Evolutionary conservation across 2,797 vertebrate species (phyloP), one percentile per base, ranked within the genome.

Genomic region (Premnoplex brunnescens): DNA sequence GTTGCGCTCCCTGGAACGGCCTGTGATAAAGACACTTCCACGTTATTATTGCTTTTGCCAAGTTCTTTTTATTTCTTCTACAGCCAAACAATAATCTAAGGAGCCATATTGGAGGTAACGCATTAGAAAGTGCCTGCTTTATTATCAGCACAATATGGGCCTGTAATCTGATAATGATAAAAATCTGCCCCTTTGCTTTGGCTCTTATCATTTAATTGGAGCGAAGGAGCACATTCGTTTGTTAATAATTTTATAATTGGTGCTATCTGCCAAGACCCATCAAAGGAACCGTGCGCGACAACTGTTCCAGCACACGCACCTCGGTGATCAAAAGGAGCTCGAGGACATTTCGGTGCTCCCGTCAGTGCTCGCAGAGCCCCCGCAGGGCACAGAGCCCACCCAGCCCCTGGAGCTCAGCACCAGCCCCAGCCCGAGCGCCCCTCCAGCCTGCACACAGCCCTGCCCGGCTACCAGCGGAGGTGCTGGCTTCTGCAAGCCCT

Each of bases 181-280:
- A 89, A 64, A 96, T 97, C 95, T 92, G 89, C 88, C 95, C 95
- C 92, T 95, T 81, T 81, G 75, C 94, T 93, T 86, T 54, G 72
- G 52, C 72, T 95, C 93, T 97, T 97, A 96, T 97, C 94, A 93
- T 91, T 97, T 96, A 95, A 96, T 97, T 96, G 97, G 94, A 89
- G 73, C 2, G 11, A 73, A 79, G 91, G 76, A 93, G 55, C 68
- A 78, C 81, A 83, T 82, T 78, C 24, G 13, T 95, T 96, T 92
- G 93, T 86, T 95, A 94, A 92, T 95, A 94, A 97, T 96, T 94
- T 88, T 71, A 86, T 96, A 96, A 95, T 96, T 85, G 85, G 62
- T 36, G 67, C 78, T 95, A 94, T 94, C 94, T 97, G 92, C 78
- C 0, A 24, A 64, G 79, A 58, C 72, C 91, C 84, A 96, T 91